phyloP scores from a whole-genome alignment of 2,113 vertebrate species.

The Dissostichus mawsoni region DNA sequence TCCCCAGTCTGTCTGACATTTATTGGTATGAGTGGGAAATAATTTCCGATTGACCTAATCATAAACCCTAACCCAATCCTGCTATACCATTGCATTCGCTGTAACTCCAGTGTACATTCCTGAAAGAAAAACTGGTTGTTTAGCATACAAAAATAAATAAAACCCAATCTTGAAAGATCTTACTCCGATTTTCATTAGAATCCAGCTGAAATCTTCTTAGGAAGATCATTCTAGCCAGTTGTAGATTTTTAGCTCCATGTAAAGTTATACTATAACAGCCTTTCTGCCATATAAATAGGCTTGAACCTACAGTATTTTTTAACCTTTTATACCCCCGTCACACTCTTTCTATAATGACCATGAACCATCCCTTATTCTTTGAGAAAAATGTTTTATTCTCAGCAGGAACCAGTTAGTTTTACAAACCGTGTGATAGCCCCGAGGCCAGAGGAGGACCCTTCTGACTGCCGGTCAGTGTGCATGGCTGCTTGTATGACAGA shows the following conservation, averaged over 20 bases:
- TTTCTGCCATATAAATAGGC: slow-evolving; percentile 27
- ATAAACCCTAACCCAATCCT: slow-evolving; percentile 49
- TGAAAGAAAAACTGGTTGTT: not conserved
- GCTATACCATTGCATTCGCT: slow-evolving; percentile 22
- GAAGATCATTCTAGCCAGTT: not conserved
- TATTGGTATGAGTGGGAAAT: slow-evolving; percentile 60
- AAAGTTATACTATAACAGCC: not conserved
- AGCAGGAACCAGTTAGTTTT: slow-evolving; percentile 3
- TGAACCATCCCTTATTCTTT: not conserved
- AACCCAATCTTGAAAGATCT: slow-evolving; percentile 6
- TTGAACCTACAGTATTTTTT: slow-evolving; percentile 9
- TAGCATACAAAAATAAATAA: slow-evolving; percentile 1
- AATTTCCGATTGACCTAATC: slow-evolving; percentile 65
- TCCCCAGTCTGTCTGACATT: slow-evolving; percentile 58
- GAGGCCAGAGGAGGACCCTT: slow-evolving; percentile 44
- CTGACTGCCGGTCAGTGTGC: slow-evolving; percentile 63
- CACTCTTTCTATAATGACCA: slow-evolving; percentile 20
- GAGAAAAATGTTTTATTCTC: slow-evolving; percentile 24
- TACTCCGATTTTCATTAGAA: not conserved
- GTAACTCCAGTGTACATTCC: slow-evolving; percentile 34
- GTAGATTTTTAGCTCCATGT: not conserved
- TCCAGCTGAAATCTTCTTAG: not conserved
- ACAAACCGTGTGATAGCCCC: slow-evolving; percentile 17
- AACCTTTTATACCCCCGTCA: slow-evolving; percentile 20
- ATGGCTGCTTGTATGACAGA: slow-evolving; percentile 54